Conservation (phyloP, 2,888 invertebrate species). For the Hemicrepidius hirtus region DNA sequence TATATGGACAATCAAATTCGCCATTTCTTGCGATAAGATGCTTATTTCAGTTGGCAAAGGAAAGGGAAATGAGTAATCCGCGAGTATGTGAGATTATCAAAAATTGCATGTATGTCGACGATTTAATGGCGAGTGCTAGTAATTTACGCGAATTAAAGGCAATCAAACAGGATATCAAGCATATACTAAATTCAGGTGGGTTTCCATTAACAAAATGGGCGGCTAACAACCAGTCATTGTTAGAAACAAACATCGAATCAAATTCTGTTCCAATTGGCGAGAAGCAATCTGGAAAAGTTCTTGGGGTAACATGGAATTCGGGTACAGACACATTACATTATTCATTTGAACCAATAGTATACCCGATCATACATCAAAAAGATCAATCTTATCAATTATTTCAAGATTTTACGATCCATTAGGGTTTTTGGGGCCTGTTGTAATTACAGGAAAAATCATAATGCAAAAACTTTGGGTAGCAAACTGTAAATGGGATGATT, state of each 20-base stretch:
- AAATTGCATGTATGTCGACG: constrained; percentile 51
- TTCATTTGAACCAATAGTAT: neutral
- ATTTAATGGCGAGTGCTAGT: constrained; percentile 48
- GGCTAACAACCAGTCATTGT: constrained; percentile 42
- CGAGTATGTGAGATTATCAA: constrained; percentile 43
- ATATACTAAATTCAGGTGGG: constrained; percentile 38
- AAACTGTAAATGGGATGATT: constrained; percentile 56
- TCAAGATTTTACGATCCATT: constrained; percentile 58
- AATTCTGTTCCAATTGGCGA: neutral
- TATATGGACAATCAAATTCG: constrained; percentile 53
- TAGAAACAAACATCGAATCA: constrained; percentile 15
- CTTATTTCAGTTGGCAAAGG: constrained; percentile 48
- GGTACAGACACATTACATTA: neutral
- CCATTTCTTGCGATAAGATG: constrained; percentile 53
- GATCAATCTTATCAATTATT: constrained; percentile 51
- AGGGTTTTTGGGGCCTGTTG: constrained; percentile 54
- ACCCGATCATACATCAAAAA: constrained; percentile 28
- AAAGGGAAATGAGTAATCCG: constrained; percentile 40
- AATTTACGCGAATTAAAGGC: constrained; percentile 28
- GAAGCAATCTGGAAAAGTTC: neutral
- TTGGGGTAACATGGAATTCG: neutral
- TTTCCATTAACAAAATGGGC: constrained; percentile 53
- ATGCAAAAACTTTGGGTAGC: constrained; percentile 55
- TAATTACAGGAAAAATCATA: constrained; percentile 54
- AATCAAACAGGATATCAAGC: constrained; percentile 21